Conservation (phyloP, 2,113 vertebrate genomes). For the Mobula hypostoma region DNA sequence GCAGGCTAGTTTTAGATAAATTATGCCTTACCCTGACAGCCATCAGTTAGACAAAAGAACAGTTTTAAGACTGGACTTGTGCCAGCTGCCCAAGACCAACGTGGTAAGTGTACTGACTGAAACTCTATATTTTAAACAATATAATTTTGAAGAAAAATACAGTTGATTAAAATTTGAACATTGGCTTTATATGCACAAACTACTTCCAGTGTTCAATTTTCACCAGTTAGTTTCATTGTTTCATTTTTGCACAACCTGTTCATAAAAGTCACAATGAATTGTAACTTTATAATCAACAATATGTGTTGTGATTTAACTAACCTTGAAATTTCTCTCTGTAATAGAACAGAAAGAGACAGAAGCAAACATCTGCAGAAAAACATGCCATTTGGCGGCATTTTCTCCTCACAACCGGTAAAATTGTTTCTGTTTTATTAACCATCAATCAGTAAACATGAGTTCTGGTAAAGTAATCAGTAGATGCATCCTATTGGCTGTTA, state of each 20-base stretch:
- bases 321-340: background rate
- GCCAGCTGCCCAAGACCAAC: background rate
- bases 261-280: background rate
- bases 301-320: background rate
- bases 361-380: background rate
- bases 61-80: background rate
- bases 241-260: background rate
- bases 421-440: slow-evolving; percentile 90
- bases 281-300: background rate
- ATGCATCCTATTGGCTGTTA: slow-evolving; percentile 90
- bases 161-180: background rate
- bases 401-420: slow-evolving; percentile 75
- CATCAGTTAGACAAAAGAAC: slow-evolving; percentile 7
- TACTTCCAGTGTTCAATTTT: background rate
- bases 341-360: background rate
- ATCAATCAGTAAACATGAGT: slow-evolving; percentile 98
- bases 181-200: background rate
- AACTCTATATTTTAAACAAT: too few relatives aligned
- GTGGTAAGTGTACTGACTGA: background rate
- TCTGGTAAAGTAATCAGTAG: slow-evolving; percentile 94
- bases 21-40: slow-evolving; percentile 22
- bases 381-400: slow-evolving; percentile 42
- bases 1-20: slow-evolving; percentile 28
- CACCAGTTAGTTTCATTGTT: background rate
- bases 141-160: background rate